Evolutionary conservation across 2,113 vertebrate species (phyloP).

Genomic region (Chloroceryle aenea): DNA sequence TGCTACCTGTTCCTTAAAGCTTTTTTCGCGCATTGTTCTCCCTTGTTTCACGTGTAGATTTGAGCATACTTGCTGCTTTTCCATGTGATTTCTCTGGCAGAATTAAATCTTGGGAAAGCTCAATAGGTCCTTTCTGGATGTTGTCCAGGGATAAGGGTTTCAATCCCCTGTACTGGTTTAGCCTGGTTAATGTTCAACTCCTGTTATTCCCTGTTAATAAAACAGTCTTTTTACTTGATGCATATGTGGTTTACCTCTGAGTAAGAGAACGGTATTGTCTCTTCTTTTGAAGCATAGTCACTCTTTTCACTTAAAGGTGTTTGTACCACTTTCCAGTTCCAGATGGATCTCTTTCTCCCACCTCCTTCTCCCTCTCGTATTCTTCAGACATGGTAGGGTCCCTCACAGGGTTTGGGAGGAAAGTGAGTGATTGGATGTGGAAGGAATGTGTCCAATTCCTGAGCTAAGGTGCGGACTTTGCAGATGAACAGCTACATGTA

Average conservation of each 20-base stretch:
- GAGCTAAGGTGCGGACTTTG: neutral
- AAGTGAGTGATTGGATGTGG: neutral
- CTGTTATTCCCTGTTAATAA: neutral
- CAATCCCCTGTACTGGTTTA: neutral
- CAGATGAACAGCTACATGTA: neutral
- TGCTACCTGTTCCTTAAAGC: neutral
- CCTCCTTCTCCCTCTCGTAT: neutral
- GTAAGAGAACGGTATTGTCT: neutral
- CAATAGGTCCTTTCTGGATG: neutral
- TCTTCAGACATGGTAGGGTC: neutral
- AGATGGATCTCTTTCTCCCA: neutral
- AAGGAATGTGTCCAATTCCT: neutral
- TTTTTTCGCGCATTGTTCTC: neutral
- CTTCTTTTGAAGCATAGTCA: neutral
- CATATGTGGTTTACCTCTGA: neutral
- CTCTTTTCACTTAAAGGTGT: neutral
- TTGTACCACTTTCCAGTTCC: neutral
- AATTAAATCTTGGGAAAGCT: neutral
- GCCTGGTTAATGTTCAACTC: neutral
- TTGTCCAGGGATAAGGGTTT: neutral
- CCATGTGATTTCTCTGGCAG: neutral
- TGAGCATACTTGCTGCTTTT: neutral
- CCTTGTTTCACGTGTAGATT: neutral
- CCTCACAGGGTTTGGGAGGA: neutral
- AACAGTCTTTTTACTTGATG: neutral